Percentiles rank a stretch among this genome's conserved stretches.
Conservation (phyloP, 2,888 invertebrate species). For the Ichneumoninae sp. region DNA sequence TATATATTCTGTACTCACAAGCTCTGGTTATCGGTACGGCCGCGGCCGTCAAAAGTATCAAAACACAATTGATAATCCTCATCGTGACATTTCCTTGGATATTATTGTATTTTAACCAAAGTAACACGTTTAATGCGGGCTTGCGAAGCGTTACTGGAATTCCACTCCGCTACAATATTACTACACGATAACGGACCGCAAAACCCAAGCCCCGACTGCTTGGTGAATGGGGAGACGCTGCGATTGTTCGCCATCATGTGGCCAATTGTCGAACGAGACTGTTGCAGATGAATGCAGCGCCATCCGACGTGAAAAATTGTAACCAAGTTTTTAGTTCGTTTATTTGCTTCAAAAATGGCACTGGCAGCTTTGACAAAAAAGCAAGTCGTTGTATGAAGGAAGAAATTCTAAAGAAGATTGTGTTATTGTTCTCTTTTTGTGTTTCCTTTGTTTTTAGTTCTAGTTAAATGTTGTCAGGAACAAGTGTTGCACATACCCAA, state of each 20-base stretch:
- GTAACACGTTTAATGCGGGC: constrained; percentile 19
- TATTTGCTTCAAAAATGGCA: background rate
- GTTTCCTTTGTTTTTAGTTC: too few relatives aligned
- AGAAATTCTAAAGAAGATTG: too few relatives aligned
- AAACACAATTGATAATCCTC: constrained; percentile 74
- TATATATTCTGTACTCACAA: constrained; percentile 74
- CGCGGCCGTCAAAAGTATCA: constrained; percentile 71
- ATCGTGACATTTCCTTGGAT: constrained; percentile 77
- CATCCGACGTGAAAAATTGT: background rate
- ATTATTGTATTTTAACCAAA: constrained; percentile 33
- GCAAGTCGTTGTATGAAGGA: too few relatives aligned
- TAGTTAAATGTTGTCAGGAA: too few relatives aligned
- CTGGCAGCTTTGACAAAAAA: background rate
- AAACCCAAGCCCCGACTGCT: constrained; percentile 45
- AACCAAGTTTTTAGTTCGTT: background rate
- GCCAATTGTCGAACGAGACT: background rate
- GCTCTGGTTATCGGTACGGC: constrained; percentile 71
- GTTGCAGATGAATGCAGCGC: background rate
- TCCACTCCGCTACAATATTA: constrained; percentile 31
- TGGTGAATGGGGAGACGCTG: constrained; percentile 49
- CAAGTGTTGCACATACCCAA: too few relatives aligned
- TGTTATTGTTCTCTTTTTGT: too few relatives aligned
- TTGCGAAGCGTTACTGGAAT: constrained; percentile 32
- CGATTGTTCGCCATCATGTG: constrained; percentile 36
- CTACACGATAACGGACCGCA: constrained; percentile 39